Conservation (phyloP, 2,888 invertebrate species). For the Ormyrus nitidulus region DNA sequence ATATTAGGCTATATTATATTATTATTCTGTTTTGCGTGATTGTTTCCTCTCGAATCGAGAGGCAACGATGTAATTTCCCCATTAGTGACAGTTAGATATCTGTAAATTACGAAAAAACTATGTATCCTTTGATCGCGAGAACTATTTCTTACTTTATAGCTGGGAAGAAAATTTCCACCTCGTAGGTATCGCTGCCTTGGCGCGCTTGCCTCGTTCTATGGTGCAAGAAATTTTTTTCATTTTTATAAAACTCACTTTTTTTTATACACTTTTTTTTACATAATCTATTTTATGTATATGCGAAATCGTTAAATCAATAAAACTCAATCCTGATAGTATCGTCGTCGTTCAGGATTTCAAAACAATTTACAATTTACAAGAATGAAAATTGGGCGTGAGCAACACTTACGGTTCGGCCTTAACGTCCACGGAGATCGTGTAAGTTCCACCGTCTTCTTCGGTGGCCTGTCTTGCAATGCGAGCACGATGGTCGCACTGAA, state of each 20-base stretch:
- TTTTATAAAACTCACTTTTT: slow-evolving; percentile 60
- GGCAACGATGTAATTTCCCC: slow-evolving; percentile 43
- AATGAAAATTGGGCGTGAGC: not conserved
- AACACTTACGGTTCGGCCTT: slow-evolving; percentile 90
- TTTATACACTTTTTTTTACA: slow-evolving; percentile 46
- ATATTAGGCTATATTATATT: not conserved
- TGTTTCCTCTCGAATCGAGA: slow-evolving; percentile 29
- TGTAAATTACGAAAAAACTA: slow-evolving; percentile 50
- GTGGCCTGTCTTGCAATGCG: slow-evolving; percentile 75
- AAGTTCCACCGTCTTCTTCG: slow-evolving; percentile 85
- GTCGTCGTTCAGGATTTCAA: not conserved
- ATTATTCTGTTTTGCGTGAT: slow-evolving; percentile 32
- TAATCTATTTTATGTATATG: slow-evolving; percentile 15
- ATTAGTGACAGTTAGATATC: slow-evolving; percentile 56
- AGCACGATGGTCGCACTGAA: slow-evolving; percentile 91
- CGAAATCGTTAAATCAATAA: not conserved
- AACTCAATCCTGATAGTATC: not conserved
- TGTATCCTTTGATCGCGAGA: slow-evolving; percentile 37
- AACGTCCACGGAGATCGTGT: slow-evolving; percentile 87
- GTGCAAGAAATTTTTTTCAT: slow-evolving; percentile 52
- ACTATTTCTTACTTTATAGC: slow-evolving; percentile 87
- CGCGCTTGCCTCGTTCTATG: slow-evolving; percentile 88
- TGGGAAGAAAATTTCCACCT: slow-evolving; percentile 93
- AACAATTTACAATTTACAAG: slow-evolving; percentile 37
- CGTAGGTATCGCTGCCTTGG: slow-evolving; percentile 93